Conservation (phyloP, 2,888 invertebrate species). For the Oxycera nigricornis region DNA sequence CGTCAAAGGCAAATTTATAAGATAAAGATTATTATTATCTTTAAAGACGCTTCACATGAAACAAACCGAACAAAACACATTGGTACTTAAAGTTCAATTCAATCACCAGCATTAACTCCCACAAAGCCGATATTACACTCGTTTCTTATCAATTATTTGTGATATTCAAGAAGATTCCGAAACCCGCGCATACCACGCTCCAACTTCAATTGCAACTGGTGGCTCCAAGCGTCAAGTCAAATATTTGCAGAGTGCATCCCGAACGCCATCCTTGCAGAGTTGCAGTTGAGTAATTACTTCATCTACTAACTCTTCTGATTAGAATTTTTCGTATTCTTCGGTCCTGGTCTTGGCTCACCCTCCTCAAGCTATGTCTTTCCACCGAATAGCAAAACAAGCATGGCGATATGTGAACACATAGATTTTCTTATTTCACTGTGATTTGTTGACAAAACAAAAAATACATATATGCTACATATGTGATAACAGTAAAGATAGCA, state of each 20-base stretch:
- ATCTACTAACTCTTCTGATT: slow-evolving; percentile 18
- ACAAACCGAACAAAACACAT: too few species aligned
- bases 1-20: too few species aligned
- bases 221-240: neutral
- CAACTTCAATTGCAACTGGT: slow-evolving; percentile 11
- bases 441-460: slow-evolving; percentile 33
- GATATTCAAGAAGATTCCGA: too few species aligned
- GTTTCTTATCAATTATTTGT: too few species aligned
- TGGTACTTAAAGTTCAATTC: too few species aligned
- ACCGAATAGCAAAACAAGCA: neutral
- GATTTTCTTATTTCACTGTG: neutral
- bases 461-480: neutral
- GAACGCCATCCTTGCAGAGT: neutral
- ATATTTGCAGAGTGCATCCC: neutral
- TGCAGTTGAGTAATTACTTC: slow-evolving; percentile 17
- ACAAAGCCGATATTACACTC: too few species aligned
- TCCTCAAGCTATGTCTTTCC: neutral
- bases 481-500: neutral
- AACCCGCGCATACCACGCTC: too few species aligned
- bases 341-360: neutral
- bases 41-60: too few species aligned
- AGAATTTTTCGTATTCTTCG: neutral
- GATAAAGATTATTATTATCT: too few species aligned
- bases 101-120: too few species aligned
- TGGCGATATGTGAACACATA: neutral